Percentiles rank a stretch among this genome's conserved stretches.
These are phyloP conservation scores for Prunella strophiata DNA, from an alignment of 2,797 vertebrate genomes.

Conservation along the genomic window DNA sequence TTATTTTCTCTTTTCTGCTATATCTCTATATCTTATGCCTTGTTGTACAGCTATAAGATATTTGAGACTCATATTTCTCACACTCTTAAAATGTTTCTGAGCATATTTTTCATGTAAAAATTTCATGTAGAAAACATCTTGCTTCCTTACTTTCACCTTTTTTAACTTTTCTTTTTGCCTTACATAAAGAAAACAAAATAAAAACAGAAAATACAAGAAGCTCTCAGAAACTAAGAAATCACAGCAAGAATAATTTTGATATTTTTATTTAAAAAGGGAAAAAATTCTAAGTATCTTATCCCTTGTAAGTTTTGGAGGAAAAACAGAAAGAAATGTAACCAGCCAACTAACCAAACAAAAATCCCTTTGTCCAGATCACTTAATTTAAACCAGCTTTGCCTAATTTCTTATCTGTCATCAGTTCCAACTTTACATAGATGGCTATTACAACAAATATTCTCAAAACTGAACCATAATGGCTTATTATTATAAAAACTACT, in stretches of 20 bases:
- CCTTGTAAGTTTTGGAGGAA: background rate
- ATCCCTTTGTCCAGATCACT: conserved; percentile 3
- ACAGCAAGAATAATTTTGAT: background rate
- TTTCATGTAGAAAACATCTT: background rate
- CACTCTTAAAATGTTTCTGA: background rate
- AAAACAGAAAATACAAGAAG: background rate
- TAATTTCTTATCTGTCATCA: conserved; percentile 58
- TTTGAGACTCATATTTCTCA: background rate
- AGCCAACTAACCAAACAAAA: background rate
- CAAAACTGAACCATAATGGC: background rate
- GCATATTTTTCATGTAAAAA: background rate
- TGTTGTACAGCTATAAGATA: background rate
- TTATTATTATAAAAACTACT: background rate
- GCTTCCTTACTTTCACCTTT: background rate
- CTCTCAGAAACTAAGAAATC: background rate
- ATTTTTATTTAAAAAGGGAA: background rate
- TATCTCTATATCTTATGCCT: background rate
- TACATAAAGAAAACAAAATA: background rate
- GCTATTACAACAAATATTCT: background rate
- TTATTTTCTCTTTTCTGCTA: background rate
- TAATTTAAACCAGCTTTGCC: conserved; percentile 37
- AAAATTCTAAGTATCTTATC: background rate
- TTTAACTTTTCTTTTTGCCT: background rate
- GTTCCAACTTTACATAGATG: conserved; percentile 25
- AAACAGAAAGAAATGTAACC: background rate